Percentiles rank a stretch among this genome's conserved stretches.
These are phyloP conservation scores for Microctonus brassicae DNA, from an alignment of 2,888 invertebrate genomes.

Conservation along the genomic window DNA sequence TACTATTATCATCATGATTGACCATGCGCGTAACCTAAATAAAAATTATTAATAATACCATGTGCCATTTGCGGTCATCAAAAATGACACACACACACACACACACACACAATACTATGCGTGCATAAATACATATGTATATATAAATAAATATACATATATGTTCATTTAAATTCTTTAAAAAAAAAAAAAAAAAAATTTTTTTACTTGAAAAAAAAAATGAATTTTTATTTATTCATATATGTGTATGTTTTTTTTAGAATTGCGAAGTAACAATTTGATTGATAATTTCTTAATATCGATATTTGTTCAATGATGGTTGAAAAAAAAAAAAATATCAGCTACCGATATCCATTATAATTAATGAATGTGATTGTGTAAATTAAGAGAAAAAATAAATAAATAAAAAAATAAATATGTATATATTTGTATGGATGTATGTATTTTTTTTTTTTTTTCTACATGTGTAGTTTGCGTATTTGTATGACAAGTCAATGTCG, in stretches of 20 bases:
- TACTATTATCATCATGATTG: slow-evolving; percentile 28
- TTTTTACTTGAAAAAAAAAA: too few species aligned
- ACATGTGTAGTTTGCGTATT: neutral
- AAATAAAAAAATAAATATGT: neutral
- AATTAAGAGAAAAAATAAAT: neutral
- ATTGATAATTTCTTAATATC: neutral
- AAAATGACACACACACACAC: too few species aligned
- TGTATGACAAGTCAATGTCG: neutral
- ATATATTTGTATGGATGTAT: too few species aligned
- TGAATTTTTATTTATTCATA: too few species aligned
- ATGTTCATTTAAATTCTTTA: neutral
- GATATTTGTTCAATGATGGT: neutral
- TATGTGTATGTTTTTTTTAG: too few species aligned
- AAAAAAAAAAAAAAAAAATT: too few species aligned
- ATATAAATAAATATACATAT: too few species aligned
- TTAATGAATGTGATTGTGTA: neutral
- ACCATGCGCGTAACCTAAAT: slow-evolving; percentile 34
- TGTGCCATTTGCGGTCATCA: too few species aligned
- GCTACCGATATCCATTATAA: neutral
- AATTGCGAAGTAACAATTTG: neutral
- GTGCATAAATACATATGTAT: too few species aligned
- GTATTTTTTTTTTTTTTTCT: too few species aligned
- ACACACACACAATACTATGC: too few species aligned
- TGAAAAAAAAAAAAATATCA: neutral
- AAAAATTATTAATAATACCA: neutral